Base-by-base conservation (phyloP, 1,140 invertebrate species). In the Zaprionus taronus region DNA sequence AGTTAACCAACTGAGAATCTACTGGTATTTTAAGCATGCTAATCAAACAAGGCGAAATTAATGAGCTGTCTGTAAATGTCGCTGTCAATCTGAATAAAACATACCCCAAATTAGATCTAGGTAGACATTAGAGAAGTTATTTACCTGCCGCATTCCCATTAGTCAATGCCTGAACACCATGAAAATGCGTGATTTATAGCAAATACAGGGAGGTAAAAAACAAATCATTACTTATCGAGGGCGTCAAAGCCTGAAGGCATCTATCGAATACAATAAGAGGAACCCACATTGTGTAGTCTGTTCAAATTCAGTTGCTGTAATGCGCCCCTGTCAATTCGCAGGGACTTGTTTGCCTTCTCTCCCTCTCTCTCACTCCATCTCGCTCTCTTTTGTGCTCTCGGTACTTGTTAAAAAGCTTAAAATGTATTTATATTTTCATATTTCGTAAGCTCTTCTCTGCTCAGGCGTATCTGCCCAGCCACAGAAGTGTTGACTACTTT, bases 151-250 rank as follows among this genome's bases (percentile, higher is more conserved):
- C 41, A 17, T 20, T 1, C 7, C 41, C 41, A 47, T 47, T 47
- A 47, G 41, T 47, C 41, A 17, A 9, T 47, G 41, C 17, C 41
- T 47, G 41, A 47, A 20, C n/a, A 17, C 41, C n/a, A 47, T 47
- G 17, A 17, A 17, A 9, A 9, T 47, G n/a, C 41, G n/a, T 47
- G 41, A 47, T 47, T 47, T 47, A 47, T 17, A 17, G 41, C 6
- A 17, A 47, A 17, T 47, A 9, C 41, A 17, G 15, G 2, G 0
- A 6, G 6, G 1, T 47, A 17, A 17, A 47, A 38, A 24, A 64
- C 36, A 57, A 85, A 81, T 26, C 85, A 81, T 84, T 90, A 84
- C 90, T 81, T 90, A 89, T 87, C 85, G 85, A 85, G 83, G 60
- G 81, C 78, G 77, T 58, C 70, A 61, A 72, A 58, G 72, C 65